phyloP scores from a whole-genome alignment of 1,140 invertebrate genomes.

The Ectropis grisescens region DNA sequence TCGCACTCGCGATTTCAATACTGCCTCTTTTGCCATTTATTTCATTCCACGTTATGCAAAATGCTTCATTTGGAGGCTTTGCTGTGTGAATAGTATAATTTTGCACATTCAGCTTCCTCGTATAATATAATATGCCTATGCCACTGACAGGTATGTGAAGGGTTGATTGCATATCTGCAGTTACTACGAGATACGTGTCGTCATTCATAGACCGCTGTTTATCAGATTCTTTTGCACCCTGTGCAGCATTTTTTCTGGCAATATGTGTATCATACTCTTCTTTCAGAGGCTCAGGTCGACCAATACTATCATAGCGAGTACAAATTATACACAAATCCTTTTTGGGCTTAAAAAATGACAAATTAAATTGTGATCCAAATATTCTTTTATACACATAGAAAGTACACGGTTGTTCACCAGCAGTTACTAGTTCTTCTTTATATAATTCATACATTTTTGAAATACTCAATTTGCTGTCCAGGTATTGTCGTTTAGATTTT shows the following conservation, averaged over 20 bases:
- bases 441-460: not conserved
- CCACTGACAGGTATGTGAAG: not conserved
- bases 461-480: not conserved
- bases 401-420: not conserved
- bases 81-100: not conserved
- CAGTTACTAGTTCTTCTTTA: not conserved
- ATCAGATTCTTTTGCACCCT: not conserved
- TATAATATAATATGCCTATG: not conserved
- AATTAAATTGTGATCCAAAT: not conserved
- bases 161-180: not conserved
- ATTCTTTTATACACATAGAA: not conserved
- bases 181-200: not conserved
- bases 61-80: slow-evolving; percentile 6
- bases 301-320: slow-evolving; percentile 2
- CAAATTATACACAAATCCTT: not conserved
- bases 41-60: slow-evolving; percentile 7
- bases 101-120: not conserved
- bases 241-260: not conserved
- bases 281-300: not conserved
- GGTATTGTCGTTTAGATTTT: not conserved
- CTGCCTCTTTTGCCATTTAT: slow-evolving; percentile 10
- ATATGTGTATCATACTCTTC: not conserved
- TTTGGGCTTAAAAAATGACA: not conserved
- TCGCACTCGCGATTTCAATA: slow-evolving; percentile 7
- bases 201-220: not conserved